Conservation (phyloP, 2,888 invertebrate species). For the Polia nebulosa region DNA sequence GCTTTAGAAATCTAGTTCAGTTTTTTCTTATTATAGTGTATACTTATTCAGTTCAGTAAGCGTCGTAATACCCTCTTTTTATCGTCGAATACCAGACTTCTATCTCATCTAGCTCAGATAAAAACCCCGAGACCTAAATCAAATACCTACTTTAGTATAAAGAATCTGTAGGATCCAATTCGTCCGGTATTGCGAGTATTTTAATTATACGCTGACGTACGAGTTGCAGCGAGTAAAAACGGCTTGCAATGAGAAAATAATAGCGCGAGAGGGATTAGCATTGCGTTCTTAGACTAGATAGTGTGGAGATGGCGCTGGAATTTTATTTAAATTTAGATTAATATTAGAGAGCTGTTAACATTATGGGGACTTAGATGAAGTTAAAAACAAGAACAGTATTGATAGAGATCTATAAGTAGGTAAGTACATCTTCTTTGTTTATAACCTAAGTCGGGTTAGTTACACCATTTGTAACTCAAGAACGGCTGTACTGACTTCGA, state of each 20-base stretch:
- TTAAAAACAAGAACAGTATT: background rate
- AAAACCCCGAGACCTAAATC: constrained; percentile 26
- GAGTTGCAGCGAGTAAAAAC: constrained; percentile 77
- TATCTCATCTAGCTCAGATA: constrained; percentile 24
- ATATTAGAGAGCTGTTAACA: background rate
- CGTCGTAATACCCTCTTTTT: background rate
- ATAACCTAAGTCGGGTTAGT: no score
- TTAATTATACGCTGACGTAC: constrained; percentile 83
- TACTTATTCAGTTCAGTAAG: no score
- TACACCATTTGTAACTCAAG: no score
- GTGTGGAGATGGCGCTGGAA: constrained; percentile 47
- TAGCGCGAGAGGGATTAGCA: constrained; percentile 75
- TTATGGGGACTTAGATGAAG: no score
- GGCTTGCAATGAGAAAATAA: constrained; percentile 81
- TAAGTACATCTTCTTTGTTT: no score
- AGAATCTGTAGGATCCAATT: constrained; percentile 57
- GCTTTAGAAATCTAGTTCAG: no score
- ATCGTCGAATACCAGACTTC: background rate
- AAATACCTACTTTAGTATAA: constrained; percentile 43
- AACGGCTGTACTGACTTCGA: no score
- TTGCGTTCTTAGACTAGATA: constrained; percentile 65
- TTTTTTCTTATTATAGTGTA: no score
- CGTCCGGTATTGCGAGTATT: constrained; percentile 77
- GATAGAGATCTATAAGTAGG: no score
- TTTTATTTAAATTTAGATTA: constrained; percentile 29